phyloP scores from a whole-genome alignment of 2,797 vertebrate genomes.

The Okamejei kenojei region DNA sequence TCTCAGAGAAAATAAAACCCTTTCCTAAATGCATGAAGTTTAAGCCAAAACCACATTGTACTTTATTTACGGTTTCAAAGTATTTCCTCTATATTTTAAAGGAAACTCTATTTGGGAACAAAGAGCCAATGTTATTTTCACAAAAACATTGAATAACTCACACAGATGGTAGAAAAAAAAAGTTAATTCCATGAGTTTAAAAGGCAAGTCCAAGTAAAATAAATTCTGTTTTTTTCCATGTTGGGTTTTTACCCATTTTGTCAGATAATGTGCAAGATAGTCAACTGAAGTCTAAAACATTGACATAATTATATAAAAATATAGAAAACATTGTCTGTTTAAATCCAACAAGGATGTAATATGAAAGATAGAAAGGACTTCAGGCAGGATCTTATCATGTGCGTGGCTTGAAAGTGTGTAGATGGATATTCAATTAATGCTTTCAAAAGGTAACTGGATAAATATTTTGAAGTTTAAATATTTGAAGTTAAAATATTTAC shows the following conservation, averaged over 20 bases:
- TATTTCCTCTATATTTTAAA: constrained; percentile 2
- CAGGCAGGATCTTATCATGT: background rate
- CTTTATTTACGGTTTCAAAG: background rate
- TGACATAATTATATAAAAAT: background rate
- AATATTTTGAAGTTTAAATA: no score
- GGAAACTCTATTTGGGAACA: background rate
- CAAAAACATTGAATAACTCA: constrained; percentile 1
- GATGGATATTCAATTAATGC: no score
- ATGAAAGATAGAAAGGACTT: constrained; percentile 10
- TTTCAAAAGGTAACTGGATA: no score
- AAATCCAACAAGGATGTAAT: background rate
- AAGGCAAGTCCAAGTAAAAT: constrained; percentile 5
- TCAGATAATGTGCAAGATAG: background rate
- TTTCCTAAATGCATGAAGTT: background rate
- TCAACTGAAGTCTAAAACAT: background rate
- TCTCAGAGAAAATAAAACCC: background rate
- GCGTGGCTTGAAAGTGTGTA: no score
- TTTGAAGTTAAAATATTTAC: no score
- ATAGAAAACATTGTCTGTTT: background rate
- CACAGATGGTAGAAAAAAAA: background rate
- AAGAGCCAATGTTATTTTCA: background rate
- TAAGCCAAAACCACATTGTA: background rate
- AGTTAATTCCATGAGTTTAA: background rate
- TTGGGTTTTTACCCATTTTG: constrained; percentile 6
- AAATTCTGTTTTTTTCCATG: background rate